Conservation (phyloP, 2,888 invertebrate species). For the Lycocerus yunnanus region DNA sequence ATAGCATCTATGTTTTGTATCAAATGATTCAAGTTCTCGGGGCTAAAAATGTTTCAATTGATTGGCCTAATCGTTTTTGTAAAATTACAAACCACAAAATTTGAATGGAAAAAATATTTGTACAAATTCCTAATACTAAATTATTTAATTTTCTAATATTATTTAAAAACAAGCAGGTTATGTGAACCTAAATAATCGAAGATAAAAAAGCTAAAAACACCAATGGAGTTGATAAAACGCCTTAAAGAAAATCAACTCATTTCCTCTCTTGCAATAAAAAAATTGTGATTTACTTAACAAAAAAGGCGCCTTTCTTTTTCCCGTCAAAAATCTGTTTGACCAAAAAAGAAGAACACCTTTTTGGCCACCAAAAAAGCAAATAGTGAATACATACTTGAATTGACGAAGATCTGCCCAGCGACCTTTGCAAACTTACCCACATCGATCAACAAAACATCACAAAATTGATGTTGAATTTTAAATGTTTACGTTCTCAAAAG, state of each 20-base stretch:
- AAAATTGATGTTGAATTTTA: background rate
- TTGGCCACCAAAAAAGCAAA: constrained; percentile 5
- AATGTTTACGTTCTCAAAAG: background rate
- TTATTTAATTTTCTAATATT: background rate
- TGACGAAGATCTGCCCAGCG: background rate
- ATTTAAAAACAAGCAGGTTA: background rate
- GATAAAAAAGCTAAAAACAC: constrained; percentile 3
- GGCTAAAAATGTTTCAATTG: background rate
- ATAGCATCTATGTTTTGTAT: no score
- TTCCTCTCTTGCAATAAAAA: constrained; percentile 4
- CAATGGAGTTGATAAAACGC: constrained; percentile 52
- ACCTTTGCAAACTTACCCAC: constrained; percentile 7
- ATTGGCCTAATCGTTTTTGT: background rate
- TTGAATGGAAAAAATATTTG: background rate
- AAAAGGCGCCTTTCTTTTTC: background rate
- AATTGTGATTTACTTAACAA: background rate
- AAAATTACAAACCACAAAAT: background rate
- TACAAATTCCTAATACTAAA: background rate
- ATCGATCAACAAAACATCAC: background rate
- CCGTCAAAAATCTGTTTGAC: background rate
- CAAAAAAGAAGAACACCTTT: constrained; percentile 1
- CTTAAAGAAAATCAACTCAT: constrained; percentile 27
- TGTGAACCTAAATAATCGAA: background rate
- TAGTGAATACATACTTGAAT: constrained; percentile 7
- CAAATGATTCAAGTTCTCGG: background rate